Conservation (phyloP, 2,888 invertebrate genomes). For the Escarpia spicata region DNA sequence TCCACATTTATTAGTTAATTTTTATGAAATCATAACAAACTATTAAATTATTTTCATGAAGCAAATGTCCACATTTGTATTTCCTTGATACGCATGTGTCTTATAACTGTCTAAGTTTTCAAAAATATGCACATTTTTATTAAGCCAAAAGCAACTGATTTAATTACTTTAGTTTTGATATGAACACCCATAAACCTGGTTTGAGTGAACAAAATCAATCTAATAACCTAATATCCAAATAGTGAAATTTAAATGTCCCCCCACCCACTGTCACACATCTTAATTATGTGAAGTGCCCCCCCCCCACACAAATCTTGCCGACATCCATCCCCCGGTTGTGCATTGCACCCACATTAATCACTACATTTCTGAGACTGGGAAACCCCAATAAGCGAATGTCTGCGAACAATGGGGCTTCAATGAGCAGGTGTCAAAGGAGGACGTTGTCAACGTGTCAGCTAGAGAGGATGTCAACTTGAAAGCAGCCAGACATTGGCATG, state of each 20-base stretch:
- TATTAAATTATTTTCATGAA: too few relatives aligned
- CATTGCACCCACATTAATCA: neutral
- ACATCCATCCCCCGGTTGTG: neutral
- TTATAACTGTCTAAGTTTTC: too few relatives aligned
- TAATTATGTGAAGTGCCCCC: neutral
- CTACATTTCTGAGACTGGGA: constrained; percentile 6
- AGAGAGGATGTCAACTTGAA: constrained; percentile 16
- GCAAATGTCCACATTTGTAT: too few relatives aligned
- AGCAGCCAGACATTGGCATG: constrained; percentile 5
- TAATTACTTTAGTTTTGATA: neutral
- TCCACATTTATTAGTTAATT: too few relatives aligned
- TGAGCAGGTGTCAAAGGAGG: constrained; percentile 2
- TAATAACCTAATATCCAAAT: neutral
- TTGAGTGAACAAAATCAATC: too few relatives aligned
- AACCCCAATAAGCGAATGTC: neutral
- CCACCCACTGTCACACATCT: neutral
- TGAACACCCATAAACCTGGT: too few relatives aligned
- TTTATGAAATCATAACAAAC: too few relatives aligned
- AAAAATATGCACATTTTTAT: too few relatives aligned
- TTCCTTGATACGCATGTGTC: too few relatives aligned
- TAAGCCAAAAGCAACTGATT: too few relatives aligned
- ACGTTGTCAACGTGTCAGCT: neutral
- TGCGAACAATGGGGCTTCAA: neutral
- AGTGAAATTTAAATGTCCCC: too few relatives aligned
- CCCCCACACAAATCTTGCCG: neutral